phyloP scores from a whole-genome alignment of 2,888 invertebrate genomes.

The Pasiphila rectangulata region DNA sequence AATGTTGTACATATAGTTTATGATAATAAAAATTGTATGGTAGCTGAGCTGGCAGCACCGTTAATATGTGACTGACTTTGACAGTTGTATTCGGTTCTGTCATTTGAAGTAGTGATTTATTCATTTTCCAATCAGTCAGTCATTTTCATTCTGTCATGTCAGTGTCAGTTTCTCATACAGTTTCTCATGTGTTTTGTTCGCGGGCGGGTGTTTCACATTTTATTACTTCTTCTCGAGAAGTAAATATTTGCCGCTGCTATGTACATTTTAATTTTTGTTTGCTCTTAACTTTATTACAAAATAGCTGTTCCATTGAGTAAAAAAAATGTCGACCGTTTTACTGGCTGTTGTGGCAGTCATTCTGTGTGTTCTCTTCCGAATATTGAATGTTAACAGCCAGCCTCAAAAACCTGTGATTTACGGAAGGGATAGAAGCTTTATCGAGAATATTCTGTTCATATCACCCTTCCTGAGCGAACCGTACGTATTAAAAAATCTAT shows the following conservation, averaged over 20 bases:
- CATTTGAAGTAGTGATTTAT: too few relatives aligned
- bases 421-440: constrained; percentile 88
- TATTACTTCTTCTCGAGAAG: constrained; percentile 37
- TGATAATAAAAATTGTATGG: too few relatives aligned
- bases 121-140: not conserved
- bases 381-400: constrained; percentile 91
- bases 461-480: constrained; percentile 89
- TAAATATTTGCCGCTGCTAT: constrained; percentile 55
- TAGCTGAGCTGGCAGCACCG: too few relatives aligned
- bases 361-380: constrained; percentile 90
- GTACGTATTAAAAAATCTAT: constrained; percentile 81
- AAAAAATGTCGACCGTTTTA: constrained; percentile 88
- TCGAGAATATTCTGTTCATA: constrained; percentile 89
- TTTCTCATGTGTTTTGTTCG: constrained; percentile 38
- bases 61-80: too few relatives aligned
- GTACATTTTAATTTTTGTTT: constrained; percentile 47
- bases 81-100: too few relatives aligned
- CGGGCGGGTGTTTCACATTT: constrained; percentile 37
- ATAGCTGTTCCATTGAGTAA: not conserved
- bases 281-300: constrained; percentile 25
- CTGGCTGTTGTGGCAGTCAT: constrained; percentile 90
- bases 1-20: too few relatives aligned
- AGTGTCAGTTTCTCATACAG: constrained; percentile 17
- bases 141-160: constrained; percentile 1
- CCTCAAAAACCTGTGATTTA: constrained; percentile 88